Conservation (phyloP, 1,140 invertebrate genomes). For the Oncopodura yosiiana region DNA sequence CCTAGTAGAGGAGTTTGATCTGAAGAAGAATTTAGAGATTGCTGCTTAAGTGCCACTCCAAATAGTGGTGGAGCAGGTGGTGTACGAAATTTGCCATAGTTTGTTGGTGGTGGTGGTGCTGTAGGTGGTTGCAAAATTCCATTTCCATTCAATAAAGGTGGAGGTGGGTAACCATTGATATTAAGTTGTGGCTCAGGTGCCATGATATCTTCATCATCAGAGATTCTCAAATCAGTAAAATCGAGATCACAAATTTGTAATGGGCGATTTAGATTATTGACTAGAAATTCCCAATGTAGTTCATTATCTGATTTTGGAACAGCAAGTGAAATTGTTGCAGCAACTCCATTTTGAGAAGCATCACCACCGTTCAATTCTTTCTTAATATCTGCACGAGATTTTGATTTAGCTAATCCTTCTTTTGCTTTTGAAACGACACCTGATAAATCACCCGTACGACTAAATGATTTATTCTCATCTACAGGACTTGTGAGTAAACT, state of each 20-base stretch:
- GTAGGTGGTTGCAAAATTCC: constrained; percentile 35
- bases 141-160: constrained; percentile 33
- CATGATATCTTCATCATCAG: constrained; percentile 44
- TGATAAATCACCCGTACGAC: constrained; percentile 44
- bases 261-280: constrained; percentile 66
- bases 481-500: constrained; percentile 51
- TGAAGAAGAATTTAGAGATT: constrained; percentile 28
- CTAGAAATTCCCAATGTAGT: constrained; percentile 86
- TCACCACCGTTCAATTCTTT: constrained; percentile 40
- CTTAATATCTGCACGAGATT: constrained; percentile 56
- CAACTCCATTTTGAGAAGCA: constrained; percentile 1
- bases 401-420: constrained; percentile 73
- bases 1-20: no score
- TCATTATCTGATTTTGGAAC: constrained; percentile 84
- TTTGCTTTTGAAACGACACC: constrained; percentile 79
- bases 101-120: constrained; percentile 40
- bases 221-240: constrained; percentile 47
- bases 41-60: constrained; percentile 40
- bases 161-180: constrained; percentile 35
- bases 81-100: constrained; percentile 29
- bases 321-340: constrained; percentile 44
- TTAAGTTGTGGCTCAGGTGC: constrained; percentile 18
- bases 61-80: constrained; percentile 41
- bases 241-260: constrained; percentile 67
- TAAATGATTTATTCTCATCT: constrained; percentile 44